These are phyloP conservation scores for Neodiprion lecontei DNA, from an alignment of 1,140 invertebrate genomes.

Conservation along the genomic window DNA sequence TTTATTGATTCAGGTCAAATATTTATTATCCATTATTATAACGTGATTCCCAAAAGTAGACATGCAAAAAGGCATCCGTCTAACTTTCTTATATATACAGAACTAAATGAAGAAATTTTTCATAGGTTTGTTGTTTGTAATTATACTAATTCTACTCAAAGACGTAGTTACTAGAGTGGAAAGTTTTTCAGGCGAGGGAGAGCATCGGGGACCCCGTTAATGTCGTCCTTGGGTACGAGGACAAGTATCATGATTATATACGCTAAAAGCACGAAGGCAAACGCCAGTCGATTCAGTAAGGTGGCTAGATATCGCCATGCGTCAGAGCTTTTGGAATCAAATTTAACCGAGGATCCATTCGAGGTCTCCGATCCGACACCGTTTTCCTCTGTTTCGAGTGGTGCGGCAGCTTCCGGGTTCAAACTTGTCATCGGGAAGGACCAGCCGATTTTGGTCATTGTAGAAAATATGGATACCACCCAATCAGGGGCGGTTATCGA, in stretches of 20 bases:
- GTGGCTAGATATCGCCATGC: conserved; percentile 40
- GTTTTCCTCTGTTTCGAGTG: conserved; percentile 41
- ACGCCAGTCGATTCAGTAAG: conserved; percentile 42
- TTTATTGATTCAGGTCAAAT: too few species aligned
- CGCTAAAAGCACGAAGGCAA: conserved; percentile 30
- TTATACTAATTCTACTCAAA: too few species aligned
- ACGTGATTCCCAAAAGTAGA: too few species aligned
- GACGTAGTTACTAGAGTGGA: too few species aligned
- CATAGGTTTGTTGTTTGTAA: too few species aligned
- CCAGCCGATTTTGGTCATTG: conserved; percentile 44
- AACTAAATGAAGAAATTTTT: too few species aligned
- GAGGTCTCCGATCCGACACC: conserved; percentile 35
- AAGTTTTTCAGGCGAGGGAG: too few species aligned
- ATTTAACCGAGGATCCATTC: neutral
- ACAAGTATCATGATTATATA: conserved; percentile 40
- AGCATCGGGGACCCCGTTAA: too few species aligned
- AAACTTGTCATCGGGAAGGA: conserved; percentile 43
- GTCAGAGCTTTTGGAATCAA: neutral
- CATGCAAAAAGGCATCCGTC: too few species aligned
- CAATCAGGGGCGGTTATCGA: conserved; percentile 33
- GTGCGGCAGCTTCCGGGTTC: conserved; percentile 44
- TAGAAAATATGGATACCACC: conserved; percentile 28
- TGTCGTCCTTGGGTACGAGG: conserved; percentile 34
- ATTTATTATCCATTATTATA: too few species aligned
- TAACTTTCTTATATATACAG: too few species aligned